Evolutionary conservation across 1,140 invertebrate species (phyloP), one percentile per base, ranked within the genome.

Genomic region (Sminthurinus signatus): DNA sequence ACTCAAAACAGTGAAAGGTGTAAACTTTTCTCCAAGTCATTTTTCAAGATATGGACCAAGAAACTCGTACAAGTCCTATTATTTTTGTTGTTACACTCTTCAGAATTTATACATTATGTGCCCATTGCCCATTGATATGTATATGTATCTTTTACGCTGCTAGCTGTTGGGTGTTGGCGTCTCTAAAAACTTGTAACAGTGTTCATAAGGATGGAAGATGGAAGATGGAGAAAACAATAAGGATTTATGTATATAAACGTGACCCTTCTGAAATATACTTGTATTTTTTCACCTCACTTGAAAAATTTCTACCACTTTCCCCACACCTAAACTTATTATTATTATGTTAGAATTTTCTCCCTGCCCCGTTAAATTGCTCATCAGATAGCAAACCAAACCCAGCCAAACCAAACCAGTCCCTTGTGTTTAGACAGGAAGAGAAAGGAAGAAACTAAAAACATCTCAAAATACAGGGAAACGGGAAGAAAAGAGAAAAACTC

Each of bases 21-120:
- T 25, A 60, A 60, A 51, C 39, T 57, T 57, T 57, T 12, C 31
- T 51, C 59, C 21, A 28, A 60, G 50, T 31, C 50, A 52, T 52
- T 52, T 52, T 52, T 52, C 28, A 52, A 52, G 50, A 52, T 52
- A 10, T 46, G 43, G 43, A 10, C 25, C 8, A 2, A 27, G 15
- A 15, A 31, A 52, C 10, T 19, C 27, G 12, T 52, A 5, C 19
- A 4, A 25, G 23, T 25, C n/a, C n/a, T 48, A 10, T 48, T 48
- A 5, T n/a, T 48, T n/a, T 48, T 21, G 39, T 42, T 12, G n/a
- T 42, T 10, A 42, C 10, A 12, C 39, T 42, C n/a, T n/a, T 42
- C n/a, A 42, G 39, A 12, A 42, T 42, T 10, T 42, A 12, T 42
- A n/a, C n/a, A 12, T n/a, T 42, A 42, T 42, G 39, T 42, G n/a